Base-by-base conservation (phyloP, 2,888 invertebrate species). In the Drosophila colorata region DNA sequence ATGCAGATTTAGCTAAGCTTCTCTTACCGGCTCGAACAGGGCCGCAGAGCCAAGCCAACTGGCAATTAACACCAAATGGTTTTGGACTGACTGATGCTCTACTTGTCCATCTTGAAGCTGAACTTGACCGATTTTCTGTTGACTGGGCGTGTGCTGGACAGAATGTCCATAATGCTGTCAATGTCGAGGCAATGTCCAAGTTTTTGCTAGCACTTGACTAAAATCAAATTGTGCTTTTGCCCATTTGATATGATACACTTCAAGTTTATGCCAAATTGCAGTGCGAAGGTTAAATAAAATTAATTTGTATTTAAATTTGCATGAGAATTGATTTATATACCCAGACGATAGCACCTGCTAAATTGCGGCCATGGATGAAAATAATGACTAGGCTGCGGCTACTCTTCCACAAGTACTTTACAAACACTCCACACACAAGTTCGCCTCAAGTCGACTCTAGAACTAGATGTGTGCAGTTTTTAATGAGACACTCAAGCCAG, bases 101-200 rank as follows among this genome's bases (percentile, higher is more conserved):
- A 72, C 55, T 71, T 80, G 68, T 11, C 60, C 76, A 55, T 65
- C 59, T 65, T 46, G 38, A 37, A 2, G 49, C 49, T 80, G 87
- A 83, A 88, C 82, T 83, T 83, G 82, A 87, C 82, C 87, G 70
- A 88, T 88, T 74, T 79, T 38, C 46, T 53, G 56, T 47, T 41
- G 41, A 51, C 16, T 44, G 63, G 74, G 65, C 60, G 63, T 76
- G 48, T 48, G 57, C 65, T 67, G 51, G 59, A 14, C 57, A 64
- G 68, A 69, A 65, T 74, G 68, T 23, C 53, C 67, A 66, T 59
- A 65, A 51, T 20, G 49, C 16, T 2, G 43, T 69, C 79, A 74
- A 74, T 53, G 79, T 40, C 79, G 58, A 74, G 40, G 48, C 43
- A 33, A 8, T 35, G 14, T 14, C 40, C 13, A 28, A 52, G n/a